phyloP scores from a whole-genome alignment of 2,888 invertebrate genomes.

The Malachius bipustulatus region DNA sequence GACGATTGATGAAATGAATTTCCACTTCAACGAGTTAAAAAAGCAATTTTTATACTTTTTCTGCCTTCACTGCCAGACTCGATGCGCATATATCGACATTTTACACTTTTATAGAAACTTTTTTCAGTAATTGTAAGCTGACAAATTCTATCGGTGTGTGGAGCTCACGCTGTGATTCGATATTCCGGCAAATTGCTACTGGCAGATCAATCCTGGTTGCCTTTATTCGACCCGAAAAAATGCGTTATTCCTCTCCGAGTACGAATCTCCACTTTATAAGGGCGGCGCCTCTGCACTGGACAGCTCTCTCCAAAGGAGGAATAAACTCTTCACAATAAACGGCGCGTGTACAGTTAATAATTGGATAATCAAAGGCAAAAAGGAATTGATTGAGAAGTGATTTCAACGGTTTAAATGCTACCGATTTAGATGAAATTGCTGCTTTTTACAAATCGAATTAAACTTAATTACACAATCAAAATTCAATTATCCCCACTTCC shows the following conservation, averaged over 20 bases:
- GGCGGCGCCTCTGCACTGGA: constrained; percentile 26
- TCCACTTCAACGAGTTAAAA: no score
- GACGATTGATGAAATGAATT: no score
- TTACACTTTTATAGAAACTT: no score
- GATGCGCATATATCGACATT: no score
- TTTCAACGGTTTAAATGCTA: no score
- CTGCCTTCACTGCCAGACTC: no score
- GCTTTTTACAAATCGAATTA: no score
- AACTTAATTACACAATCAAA: no score
- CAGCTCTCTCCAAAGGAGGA: constrained; percentile 26
- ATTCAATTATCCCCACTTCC: no score
- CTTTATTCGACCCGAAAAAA: constrained; percentile 26
- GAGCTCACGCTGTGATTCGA: constrained; percentile 29
- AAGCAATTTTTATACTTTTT: no score
- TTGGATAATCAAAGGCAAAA: constrained; percentile 26
- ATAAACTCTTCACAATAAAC: constrained; percentile 28
- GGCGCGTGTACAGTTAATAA: constrained; percentile 26
- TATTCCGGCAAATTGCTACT: constrained; percentile 31
- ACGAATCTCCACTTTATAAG: constrained; percentile 18
- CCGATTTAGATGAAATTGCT: no score
- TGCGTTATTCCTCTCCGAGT: constrained; percentile 23
- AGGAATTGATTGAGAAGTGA: no score
- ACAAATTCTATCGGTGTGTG: constrained; percentile 26
- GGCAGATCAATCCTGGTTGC: constrained; percentile 32
- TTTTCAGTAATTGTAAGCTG: constrained; percentile 24